These are phyloP conservation scores for Actinopyga echinites DNA, from an alignment of 53 echinoderm and acorn worm genomes.

Conservation along the genomic window DNA sequence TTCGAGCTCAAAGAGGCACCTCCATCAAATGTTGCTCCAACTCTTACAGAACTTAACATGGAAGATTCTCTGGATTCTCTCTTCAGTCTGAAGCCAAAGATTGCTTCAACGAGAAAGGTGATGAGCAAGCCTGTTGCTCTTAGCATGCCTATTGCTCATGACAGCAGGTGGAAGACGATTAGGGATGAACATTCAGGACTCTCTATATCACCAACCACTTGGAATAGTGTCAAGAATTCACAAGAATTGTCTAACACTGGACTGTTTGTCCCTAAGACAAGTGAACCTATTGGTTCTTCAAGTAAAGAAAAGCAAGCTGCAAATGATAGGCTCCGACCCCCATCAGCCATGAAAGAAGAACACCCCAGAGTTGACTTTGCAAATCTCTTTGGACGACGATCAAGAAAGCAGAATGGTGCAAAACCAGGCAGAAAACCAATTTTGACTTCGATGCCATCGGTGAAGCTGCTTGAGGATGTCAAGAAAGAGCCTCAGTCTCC, in stretches of 20 bases:
- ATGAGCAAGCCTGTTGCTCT: slow-evolving; percentile 13
- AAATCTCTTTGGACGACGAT: slow-evolving; percentile 47
- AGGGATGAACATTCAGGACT: slow-evolving; percentile 35
- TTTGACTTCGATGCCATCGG: slow-evolving; percentile 1
- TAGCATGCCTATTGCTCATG: slow-evolving; percentile 4
- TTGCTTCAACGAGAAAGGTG: not conserved
- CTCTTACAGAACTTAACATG: slow-evolving; percentile 90
- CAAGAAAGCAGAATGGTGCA: slow-evolving; percentile 27
- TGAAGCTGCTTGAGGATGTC: slow-evolving; percentile 3
- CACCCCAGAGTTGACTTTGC: slow-evolving; percentile 37
- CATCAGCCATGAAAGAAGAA: not conserved
- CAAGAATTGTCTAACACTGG: slow-evolving; percentile 24
- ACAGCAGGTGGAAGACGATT: slow-evolving; percentile 1
- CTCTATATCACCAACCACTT: slow-evolving; percentile 39
- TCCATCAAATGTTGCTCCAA: slow-evolving; percentile 52
- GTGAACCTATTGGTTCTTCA: not conserved
- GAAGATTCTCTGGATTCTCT: slow-evolving; percentile 79
- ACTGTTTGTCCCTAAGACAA: slow-evolving; percentile 13
- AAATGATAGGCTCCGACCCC: not conserved
- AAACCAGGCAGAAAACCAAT: slow-evolving; percentile 44
- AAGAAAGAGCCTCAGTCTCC: not conserved
- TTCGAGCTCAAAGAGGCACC: not conserved
- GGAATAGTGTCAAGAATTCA: slow-evolving; percentile 40
- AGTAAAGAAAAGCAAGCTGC: not conserved
- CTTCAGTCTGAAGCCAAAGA: slow-evolving; percentile 32